Percentiles rank a stretch among this genome's conserved stretches.
These are phyloP conservation scores for Galeopterus variegatus DNA, from an alignment of 2,113 vertebrate species.

Conservation along the genomic window DNA sequence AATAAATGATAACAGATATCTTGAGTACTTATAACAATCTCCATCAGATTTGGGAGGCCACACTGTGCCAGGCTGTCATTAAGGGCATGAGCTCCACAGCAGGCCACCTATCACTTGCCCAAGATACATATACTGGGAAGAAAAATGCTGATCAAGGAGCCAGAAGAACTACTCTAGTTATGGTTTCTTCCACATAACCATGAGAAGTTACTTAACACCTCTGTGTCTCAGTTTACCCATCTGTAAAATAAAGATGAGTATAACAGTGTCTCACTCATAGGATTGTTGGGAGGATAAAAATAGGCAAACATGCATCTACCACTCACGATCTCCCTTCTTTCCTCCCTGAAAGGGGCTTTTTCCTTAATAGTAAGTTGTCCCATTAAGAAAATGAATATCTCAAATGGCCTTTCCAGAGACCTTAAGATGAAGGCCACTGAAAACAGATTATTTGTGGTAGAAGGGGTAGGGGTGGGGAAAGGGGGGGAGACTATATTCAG, in stretches of 20 bases:
- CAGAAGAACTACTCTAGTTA: neutral
- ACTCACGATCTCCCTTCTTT: neutral
- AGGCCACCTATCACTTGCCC: neutral
- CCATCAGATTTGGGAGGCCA: slow-evolving; percentile 1
- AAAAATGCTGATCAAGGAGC: neutral
- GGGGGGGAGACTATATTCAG: neutral
- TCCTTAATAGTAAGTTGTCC: neutral
- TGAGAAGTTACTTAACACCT: neutral
- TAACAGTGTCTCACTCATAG: neutral
- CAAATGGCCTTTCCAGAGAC: slow-evolving; percentile 12
- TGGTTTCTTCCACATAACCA: neutral
- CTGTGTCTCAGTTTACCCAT: neutral
- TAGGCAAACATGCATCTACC: neutral
- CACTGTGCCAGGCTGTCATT: neutral
- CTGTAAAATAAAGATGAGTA: neutral
- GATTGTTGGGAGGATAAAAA: neutral
- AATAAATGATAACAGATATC: neutral
- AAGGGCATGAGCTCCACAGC: neutral
- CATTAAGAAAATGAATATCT: neutral
- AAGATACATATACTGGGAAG: neutral
- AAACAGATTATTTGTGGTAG: neutral
- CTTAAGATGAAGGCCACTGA: neutral
- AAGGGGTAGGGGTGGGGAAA: neutral
- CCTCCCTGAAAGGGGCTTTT: neutral
- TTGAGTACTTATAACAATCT: neutral